Percentiles rank a stretch among this genome's conserved stretches.
These are phyloP conservation scores for Pyrrhia umbra DNA, from an alignment of 2,888 invertebrate genomes.

Conservation along the genomic window DNA sequence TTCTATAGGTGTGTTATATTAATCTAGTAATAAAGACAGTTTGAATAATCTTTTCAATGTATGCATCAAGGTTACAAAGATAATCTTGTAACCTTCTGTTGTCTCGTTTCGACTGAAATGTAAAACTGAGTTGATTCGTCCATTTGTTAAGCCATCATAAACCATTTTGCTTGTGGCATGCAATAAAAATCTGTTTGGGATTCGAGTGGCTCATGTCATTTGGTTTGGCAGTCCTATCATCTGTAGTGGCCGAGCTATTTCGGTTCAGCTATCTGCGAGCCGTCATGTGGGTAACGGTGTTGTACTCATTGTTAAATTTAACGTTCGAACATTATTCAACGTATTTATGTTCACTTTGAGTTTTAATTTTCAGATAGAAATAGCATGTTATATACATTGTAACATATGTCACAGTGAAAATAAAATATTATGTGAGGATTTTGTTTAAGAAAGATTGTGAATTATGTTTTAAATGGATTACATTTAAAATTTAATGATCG, in stretches of 20 bases:
- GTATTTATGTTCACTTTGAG: constrained; percentile 17
- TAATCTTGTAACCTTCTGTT: constrained; percentile 16
- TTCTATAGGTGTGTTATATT: no score
- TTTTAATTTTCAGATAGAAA: not conserved
- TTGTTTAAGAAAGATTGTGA: no score
- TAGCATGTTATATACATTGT: not conserved
- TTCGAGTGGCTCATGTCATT: constrained; percentile 61
- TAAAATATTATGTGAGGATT: not conserved
- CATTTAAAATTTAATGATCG: no score
- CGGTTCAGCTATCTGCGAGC: constrained; percentile 48
- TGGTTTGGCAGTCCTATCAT: constrained; percentile 65
- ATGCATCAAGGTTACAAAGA: constrained; percentile 23
- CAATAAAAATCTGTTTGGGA: constrained; percentile 59
- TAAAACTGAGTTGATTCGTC: constrained; percentile 13
- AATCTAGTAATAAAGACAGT: no score
- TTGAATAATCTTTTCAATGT: no score
- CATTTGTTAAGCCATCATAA: constrained; percentile 22
- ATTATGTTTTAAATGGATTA: no score
- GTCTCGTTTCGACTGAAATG: constrained; percentile 20
- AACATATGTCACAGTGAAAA: not conserved
- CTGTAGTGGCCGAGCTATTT: constrained; percentile 64
- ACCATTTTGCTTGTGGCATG: constrained; percentile 39
- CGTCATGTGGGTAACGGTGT: constrained; percentile 64
- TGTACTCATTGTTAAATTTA: constrained; percentile 53
- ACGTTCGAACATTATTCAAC: constrained; percentile 30